Evolutionary conservation across 2,797 vertebrate genomes (phyloP), one percentile per base, ranked within the genome.

Genomic region (Scyliorhinus canicula): DNA sequence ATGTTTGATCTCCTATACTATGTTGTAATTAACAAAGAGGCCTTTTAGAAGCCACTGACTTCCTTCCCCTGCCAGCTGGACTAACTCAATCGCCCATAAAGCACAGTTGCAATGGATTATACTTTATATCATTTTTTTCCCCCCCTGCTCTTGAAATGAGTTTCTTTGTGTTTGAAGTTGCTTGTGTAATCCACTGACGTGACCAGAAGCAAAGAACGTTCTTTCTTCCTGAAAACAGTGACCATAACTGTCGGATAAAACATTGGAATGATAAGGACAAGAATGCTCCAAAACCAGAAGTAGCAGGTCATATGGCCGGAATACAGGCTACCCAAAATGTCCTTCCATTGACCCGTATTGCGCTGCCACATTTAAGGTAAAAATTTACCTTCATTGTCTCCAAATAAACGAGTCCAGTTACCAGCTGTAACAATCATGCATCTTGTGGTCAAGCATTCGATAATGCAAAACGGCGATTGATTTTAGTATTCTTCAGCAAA

Each of bases 1-100:
- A 94, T 94, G 67, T 94, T 94, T 94, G 93, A 94, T 94, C 93
- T 94, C 24, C 44, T 52, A 52, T 94, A 69, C n/a, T 93, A 69
- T 7, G 16, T 47, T 94, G 44, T 52, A 94, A 94, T 94, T 52
- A 50, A 71, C 67, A 94, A 55, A 35, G 67, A 94, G 74, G 67
- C 50, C 28, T 74, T 94, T 69, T 94, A 50, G 44, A 50, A 94
- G 67, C 93, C 93, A 94, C 93, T 71, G 55, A 71, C 47, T 71
- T 94, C 28, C 67, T 93, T 69, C 47, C 40, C 28, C 28, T 47
- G 93, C 47, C 26, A 52, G 31, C 44, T 28, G 90, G 90, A 65
- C 40, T 94, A 47, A 94, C 67, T 94, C 93, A 91, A 40, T 52
- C 47, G 24, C 93, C 93, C 24, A 26, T 71, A 52, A 16, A 71